These are phyloP conservation scores for Noctua comes DNA, from an alignment of 2,888 invertebrate genomes.

Conservation along the genomic window DNA sequence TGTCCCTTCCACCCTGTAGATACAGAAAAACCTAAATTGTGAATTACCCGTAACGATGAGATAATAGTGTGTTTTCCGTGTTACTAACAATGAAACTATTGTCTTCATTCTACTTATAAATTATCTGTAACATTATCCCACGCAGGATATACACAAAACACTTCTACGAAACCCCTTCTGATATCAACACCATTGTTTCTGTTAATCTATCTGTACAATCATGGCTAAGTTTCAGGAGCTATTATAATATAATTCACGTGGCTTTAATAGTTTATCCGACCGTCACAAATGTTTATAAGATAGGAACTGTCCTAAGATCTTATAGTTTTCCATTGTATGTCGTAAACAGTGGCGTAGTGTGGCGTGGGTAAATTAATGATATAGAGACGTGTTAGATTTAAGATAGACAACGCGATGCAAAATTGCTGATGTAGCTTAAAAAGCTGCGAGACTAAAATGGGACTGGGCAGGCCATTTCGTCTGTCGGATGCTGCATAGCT, in stretches of 20 bases:
- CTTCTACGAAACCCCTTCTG: neutral
- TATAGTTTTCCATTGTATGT: neutral
- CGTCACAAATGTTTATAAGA: constrained; percentile 8
- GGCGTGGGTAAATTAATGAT: neutral
- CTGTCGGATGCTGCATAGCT: too few relatives aligned
- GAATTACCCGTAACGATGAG: neutral
- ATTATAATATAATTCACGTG: neutral
- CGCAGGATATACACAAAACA: neutral
- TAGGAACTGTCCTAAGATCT: neutral
- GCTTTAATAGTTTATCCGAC: constrained; percentile 12
- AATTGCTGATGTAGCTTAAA: too few relatives aligned
- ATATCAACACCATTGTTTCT: neutral
- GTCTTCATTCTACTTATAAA: neutral
- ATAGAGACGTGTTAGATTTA: too few relatives aligned
- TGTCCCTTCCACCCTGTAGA: too few relatives aligned
- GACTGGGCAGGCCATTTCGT: too few relatives aligned
- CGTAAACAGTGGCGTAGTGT: neutral
- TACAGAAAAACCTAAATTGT: neutral
- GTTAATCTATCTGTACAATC: constrained; percentile 13
- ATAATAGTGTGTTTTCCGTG: neutral
- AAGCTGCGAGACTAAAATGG: too few relatives aligned
- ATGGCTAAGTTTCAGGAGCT: neutral
- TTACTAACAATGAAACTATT: neutral
- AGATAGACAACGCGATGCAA: too few relatives aligned
- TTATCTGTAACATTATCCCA: neutral